Evolutionary conservation across 2,113 vertebrate species (phyloP), one percentile per base, ranked within the genome.

Genomic region (Boleophthalmus pectinirostris): DNA sequence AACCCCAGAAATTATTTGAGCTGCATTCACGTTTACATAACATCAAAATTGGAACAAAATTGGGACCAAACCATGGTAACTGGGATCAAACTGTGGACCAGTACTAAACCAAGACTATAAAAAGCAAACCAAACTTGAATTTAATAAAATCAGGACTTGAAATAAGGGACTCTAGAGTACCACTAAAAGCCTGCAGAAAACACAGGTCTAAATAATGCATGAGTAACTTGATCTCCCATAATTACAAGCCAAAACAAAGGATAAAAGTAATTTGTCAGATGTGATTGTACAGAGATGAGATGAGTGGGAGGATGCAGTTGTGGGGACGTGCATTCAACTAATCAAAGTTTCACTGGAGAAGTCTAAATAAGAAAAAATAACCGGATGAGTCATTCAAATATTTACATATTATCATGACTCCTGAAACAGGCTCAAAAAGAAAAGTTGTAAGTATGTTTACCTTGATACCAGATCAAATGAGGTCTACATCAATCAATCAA

Each of bases 141-240:
- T 13, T 47, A 16, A 47, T 23, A n/a, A 54, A 56, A 61, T 6
- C 1, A 0, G 5, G 13, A 16, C n/a, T 56, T 3, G 1, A 13
- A 20, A 2, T 51, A 16, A 51, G 18, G 15, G 14, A 51, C 49
- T 51, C 15, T 20, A 20, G 5, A 16, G 15, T 51, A 18, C 49
- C 16, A 51, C 49, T 21, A 56, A 14, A 75, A 68, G 56, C 12
- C 60, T 45, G 73, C 66, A 69, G 47, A 77, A 14, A 15, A 20
- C 13, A 25, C 3, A 2, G 24, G 23, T 58, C 20, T 45, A 43
- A 67, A 33, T 84, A 69, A 70, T 15, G 58, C 16, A 69, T 60
- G 49, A 20, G 25, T 64, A 66, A 70, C 46, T 68, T 51, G 74
- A 25, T 68, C 24, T n/a, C 14, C 11, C 13, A 11, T 46, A 74